These are phyloP conservation scores for Rhabditophanes sp. DNA, from an alignment of 2,888 invertebrate species.

Conservation along the genomic window DNA sequence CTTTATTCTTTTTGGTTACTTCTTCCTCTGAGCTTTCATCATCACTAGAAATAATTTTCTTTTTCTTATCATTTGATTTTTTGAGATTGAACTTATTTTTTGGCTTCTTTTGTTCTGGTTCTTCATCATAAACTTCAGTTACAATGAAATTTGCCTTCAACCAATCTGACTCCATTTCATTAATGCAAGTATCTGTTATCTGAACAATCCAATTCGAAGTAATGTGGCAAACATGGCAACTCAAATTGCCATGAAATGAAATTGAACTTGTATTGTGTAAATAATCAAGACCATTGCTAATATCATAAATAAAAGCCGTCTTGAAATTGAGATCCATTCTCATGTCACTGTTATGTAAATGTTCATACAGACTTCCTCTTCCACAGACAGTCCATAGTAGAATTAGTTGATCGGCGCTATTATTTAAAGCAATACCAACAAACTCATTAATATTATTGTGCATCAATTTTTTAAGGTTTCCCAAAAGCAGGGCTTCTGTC, in stretches of 20 bases:
- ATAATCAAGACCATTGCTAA: slow-evolving; percentile 11
- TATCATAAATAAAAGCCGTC: slow-evolving; percentile 13
- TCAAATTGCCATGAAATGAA: slow-evolving; percentile 13
- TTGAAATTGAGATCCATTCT: slow-evolving; percentile 12
- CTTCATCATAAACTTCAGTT: slow-evolving; percentile 6
- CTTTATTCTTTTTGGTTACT: no score
- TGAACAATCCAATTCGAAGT: slow-evolving; percentile 12
- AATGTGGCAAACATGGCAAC: no score
- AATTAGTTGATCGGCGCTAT: slow-evolving; percentile 9
- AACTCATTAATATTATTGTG: slow-evolving; percentile 13
- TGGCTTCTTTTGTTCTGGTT: no score
- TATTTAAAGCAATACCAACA: slow-evolving; percentile 10
- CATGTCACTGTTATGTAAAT: slow-evolving; percentile 13
- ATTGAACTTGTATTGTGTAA: slow-evolving; percentile 10
- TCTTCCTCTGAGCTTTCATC: no score
- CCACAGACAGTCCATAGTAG: slow-evolving; percentile 11
- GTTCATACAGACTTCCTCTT: slow-evolving; percentile 9
- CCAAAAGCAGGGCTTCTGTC: slow-evolving; percentile 7
- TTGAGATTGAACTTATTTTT: no score
- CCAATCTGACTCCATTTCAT: no score
- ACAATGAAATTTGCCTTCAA: slow-evolving; percentile 13
- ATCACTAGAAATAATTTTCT: slow-evolving; percentile 8
- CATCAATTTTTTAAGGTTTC: slow-evolving; percentile 8
- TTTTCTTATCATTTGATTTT: not conserved
- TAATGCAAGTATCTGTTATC: no score